Percentiles rank a stretch among this genome's conserved stretches.
These are phyloP conservation scores for Apoda limacodes DNA, from an alignment of 2,888 invertebrate genomes.

Conservation along the genomic window DNA sequence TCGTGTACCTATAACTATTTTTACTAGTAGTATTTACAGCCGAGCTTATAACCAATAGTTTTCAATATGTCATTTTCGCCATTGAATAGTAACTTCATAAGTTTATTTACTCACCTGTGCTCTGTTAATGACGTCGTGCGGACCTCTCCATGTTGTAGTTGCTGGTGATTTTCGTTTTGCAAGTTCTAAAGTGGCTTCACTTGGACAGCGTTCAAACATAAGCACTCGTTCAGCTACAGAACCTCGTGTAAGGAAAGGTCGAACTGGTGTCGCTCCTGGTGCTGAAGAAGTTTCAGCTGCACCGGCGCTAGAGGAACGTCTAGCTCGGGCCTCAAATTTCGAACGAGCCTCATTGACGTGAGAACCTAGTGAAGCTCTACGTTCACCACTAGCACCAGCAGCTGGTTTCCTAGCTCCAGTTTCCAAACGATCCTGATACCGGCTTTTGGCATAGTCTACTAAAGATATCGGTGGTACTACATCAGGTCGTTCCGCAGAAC, in stretches of 20 bases:
- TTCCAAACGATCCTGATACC: constrained; percentile 71
- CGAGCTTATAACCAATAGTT: no score
- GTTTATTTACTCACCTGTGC: constrained; percentile 48
- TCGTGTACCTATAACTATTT: no score
- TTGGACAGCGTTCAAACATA: constrained; percentile 91
- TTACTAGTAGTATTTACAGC: no score
- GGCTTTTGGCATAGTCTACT: constrained; percentile 74
- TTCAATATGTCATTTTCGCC: no score
- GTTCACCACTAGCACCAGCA: constrained; percentile 52
- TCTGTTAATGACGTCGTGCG: constrained; percentile 66
- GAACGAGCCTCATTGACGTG: constrained; percentile 64
- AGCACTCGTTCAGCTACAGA: constrained; percentile 92
- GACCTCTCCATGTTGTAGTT: constrained; percentile 67
- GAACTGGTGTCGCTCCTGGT: constrained; percentile 70
- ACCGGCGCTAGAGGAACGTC: constrained; percentile 59
- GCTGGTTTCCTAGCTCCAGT: constrained; percentile 58
- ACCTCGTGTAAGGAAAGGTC: constrained; percentile 88
- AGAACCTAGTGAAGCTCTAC: constrained; percentile 56
- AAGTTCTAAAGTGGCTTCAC: constrained; percentile 76
- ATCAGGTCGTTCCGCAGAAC: constrained; percentile 55
- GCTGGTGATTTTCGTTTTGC: constrained; percentile 72
- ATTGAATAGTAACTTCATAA: neutral
- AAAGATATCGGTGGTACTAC: constrained; percentile 67
- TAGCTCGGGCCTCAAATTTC: constrained; percentile 61
- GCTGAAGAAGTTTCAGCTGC: constrained; percentile 42